Percentiles rank a stretch among this genome's conserved stretches.
Evolutionary conservation across 1,140 invertebrate genomes (phyloP).

Genomic region (Andricus grossulariae): DNA sequence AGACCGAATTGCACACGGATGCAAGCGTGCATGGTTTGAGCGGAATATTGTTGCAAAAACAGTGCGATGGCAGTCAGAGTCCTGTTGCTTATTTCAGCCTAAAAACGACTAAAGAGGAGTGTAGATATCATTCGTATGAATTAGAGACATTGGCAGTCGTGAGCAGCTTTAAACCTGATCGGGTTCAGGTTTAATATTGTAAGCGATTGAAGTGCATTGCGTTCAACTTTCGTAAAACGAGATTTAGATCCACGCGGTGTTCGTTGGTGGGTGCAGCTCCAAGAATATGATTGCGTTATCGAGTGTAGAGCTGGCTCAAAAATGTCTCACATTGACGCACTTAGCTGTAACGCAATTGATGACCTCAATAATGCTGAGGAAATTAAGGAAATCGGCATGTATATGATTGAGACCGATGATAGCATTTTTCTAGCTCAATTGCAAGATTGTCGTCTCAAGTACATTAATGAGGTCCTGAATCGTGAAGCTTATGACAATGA

Average conservation of each 20-base stretch:
- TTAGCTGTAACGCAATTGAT: background rate
- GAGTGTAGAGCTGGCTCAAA: background rate
- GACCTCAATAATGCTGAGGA: background rate
- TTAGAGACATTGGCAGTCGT: slow-evolving; percentile 66
- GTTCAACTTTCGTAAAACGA: background rate
- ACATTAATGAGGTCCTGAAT: no score
- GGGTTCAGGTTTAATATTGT: slow-evolving; percentile 63
- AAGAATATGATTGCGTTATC: background rate
- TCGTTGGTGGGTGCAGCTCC: background rate
- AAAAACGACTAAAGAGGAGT: slow-evolving; percentile 54
- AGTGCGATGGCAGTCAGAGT: slow-evolving; percentile 46
- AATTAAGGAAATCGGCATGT: background rate
- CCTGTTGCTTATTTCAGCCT: slow-evolving; percentile 58
- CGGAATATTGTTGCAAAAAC: slow-evolving; percentile 56
- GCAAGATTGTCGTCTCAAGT: no score
- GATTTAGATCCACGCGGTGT: background rate
- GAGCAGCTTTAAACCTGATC: slow-evolving; percentile 60
- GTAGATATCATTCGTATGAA: slow-evolving; percentile 61
- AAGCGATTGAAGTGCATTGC: slow-evolving; percentile 58
- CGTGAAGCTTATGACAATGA: background rate
- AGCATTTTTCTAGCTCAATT: background rate
- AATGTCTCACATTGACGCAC: background rate
- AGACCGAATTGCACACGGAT: no score
- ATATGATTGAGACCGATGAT: background rate
- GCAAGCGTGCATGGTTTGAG: slow-evolving; percentile 41